phyloP scores from a whole-genome alignment of 2,888 invertebrate genomes.

The Tetrapedia diversipes region DNA sequence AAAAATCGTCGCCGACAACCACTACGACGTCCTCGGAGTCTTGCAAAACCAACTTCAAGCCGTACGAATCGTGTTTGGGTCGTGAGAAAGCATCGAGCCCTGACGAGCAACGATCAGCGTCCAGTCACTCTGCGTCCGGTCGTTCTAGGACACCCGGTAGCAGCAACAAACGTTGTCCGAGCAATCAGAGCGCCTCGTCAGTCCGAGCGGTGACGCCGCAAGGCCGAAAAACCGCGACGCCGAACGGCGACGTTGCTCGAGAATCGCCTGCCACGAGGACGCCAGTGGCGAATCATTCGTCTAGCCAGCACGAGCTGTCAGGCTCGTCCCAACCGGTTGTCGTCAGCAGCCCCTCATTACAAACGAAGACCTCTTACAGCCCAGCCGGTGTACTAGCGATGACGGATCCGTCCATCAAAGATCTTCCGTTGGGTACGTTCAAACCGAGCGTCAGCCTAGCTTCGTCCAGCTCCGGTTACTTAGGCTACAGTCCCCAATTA shows the following conservation, averaged over 20 bases:
- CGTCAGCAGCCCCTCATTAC: conserved; percentile 71
- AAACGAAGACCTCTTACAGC: conserved; percentile 83
- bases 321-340: conserved; percentile 58
- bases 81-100: conserved; percentile 88
- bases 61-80: conserved; percentile 88
- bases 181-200: conserved; percentile 91
- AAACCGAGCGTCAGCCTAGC: conserved; percentile 84
- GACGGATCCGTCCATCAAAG: conserved; percentile 88
- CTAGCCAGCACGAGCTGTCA: conserved; percentile 77
- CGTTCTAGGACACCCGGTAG: conserved; percentile 77
- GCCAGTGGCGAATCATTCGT: conserved; percentile 67
- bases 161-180: conserved; percentile 85
- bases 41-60: conserved; percentile 85
- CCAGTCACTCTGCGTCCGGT: conserved; percentile 79
- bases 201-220: conserved; percentile 86
- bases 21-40: conserved; percentile 45
- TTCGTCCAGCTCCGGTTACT: conserved; percentile 83
- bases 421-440: conserved; percentile 86
- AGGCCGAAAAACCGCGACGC: conserved; percentile 85
- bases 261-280: conserved; percentile 81
- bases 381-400: conserved; percentile 84
- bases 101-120: conserved; percentile 86
- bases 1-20: conserved; percentile 84
- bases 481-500: conserved; percentile 87
- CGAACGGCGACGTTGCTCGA: conserved; percentile 74